Percentiles rank a stretch among this genome's conserved stretches.
phyloP scores from a whole-genome alignment of 2,888 invertebrate genomes.

The Vanessa cardui region DNA sequence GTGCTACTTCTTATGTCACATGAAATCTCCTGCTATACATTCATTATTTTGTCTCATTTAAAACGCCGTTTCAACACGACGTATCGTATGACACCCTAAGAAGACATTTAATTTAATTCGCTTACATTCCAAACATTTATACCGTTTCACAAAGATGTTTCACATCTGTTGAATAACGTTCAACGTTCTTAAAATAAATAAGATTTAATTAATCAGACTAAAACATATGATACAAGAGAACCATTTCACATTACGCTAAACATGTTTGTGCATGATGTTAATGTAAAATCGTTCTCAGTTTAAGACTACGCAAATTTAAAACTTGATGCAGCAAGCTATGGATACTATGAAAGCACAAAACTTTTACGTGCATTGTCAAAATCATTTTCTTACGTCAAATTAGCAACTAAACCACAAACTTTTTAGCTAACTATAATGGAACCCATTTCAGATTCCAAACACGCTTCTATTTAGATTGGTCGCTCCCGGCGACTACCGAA shows the following conservation, averaged over 20 bases:
- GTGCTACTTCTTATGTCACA: constrained; percentile 18
- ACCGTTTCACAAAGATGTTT: neutral
- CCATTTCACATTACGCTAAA: constrained; percentile 45
- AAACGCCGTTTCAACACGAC: constrained; percentile 15
- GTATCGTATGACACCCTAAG: constrained; percentile 6
- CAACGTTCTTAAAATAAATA: neutral
- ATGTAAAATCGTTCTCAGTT: constrained; percentile 55
- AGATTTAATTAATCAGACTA: constrained; percentile 6
- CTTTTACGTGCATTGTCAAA: constrained; percentile 60
- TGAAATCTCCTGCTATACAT: constrained; percentile 12
- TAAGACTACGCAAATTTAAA: constrained; percentile 48
- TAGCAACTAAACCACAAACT: constrained; percentile 69
- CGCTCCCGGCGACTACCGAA: constrained; percentile 64
- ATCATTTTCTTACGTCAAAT: constrained; percentile 54
- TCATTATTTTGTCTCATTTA: constrained; percentile 2
- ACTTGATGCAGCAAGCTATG: constrained; percentile 82
- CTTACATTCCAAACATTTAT: constrained; percentile 10
- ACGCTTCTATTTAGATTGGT: constrained; percentile 72
- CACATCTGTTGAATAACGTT: neutral
- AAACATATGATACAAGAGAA: constrained; percentile 36
- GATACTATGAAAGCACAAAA: constrained; percentile 76
- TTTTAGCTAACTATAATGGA: constrained; percentile 65
- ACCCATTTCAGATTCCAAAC: constrained; percentile 65
- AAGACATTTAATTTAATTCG: constrained; percentile 5
- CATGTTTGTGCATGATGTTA: constrained; percentile 6